A percentile compares a stretch with the other conserved stretches of the same genome.
Evolutionary conservation across 2,888 invertebrate species (phyloP).

Genomic region (Protodeltote pygarga): DNA sequence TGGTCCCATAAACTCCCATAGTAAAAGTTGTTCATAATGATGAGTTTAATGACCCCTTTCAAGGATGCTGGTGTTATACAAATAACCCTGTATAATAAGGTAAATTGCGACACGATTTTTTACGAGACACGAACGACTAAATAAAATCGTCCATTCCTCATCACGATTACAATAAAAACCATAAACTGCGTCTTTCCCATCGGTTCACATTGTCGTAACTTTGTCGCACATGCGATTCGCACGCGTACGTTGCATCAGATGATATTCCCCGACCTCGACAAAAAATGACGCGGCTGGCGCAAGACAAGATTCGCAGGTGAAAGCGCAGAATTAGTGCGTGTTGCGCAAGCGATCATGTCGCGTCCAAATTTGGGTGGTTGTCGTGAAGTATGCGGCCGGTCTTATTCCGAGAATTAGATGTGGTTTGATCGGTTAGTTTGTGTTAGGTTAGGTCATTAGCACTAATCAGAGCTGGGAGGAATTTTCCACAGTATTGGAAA

Average conservation of each 20-base stretch:
- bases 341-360: conserved; percentile 51
- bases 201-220: conserved; percentile 39
- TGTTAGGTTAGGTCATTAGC: conserved; percentile 5
- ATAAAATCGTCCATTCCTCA: conserved; percentile 32
- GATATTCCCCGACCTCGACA: conserved; percentile 48
- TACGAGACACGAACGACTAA: conserved; percentile 15
- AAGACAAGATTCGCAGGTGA: conserved; percentile 59
- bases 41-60: no score
- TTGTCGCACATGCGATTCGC: conserved; percentile 43
- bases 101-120: not conserved
- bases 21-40: no score
- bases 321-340: conserved; percentile 62
- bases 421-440: conserved; percentile 12
- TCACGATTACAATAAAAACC: conserved; percentile 23
- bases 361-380: conserved; percentile 49
- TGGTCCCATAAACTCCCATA: no score
- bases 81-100: no score
- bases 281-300: conserved; percentile 58
- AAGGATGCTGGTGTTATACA: no score
- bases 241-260: conserved; percentile 39
- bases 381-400: conserved; percentile 37
- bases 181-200: conserved; percentile 24
- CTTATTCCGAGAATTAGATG: conserved; percentile 41
- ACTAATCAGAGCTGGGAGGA: not conserved
- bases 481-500: conserved; percentile 17